These are phyloP conservation scores for Aspidapion aeneum DNA, from an alignment of 2,888 invertebrate species.

Conservation along the genomic window DNA sequence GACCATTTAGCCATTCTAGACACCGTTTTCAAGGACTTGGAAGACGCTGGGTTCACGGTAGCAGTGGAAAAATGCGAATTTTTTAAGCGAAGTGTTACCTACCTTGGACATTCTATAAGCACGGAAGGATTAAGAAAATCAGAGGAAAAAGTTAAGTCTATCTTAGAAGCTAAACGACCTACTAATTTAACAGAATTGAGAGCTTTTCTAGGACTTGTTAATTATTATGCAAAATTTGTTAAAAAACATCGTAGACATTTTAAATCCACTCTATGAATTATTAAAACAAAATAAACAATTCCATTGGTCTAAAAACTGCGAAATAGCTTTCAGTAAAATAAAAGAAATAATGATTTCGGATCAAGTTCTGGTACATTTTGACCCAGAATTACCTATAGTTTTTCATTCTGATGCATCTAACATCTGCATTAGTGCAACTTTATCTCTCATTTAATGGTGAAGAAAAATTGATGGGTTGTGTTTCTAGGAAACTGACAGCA, in stretches of 20 bases:
- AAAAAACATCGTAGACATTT: no score
- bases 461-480: conserved; percentile 10
- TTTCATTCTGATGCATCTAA: conserved; percentile 13
- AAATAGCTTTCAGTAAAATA: conserved; percentile 13
- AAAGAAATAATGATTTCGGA: conserved; percentile 13
- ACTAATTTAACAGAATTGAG: conserved; percentile 14
- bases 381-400: conserved; percentile 14
- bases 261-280: conserved; percentile 14
- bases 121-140: conserved; percentile 19
- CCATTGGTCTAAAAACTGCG: conserved; percentile 12
- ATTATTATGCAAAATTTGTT: conserved; percentile 16
- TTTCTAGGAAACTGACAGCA: conserved; percentile 2
- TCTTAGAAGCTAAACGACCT: conserved; percentile 16
- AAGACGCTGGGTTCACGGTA: conserved; percentile 32
- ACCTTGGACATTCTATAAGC: conserved; percentile 31
- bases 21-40: conserved; percentile 27
- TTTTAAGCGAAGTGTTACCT: conserved; percentile 34
- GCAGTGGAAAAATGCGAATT: conserved; percentile 37
- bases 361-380: conserved; percentile 15
- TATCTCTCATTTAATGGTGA: conserved; percentile 6
- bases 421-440: conserved; percentile 10
- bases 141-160: conserved; percentile 16
- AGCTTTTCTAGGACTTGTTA: conserved; percentile 16
- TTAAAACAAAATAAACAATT: conserved; percentile 10
- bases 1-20: conserved; percentile 27